Percentiles rank a stretch among this genome's conserved stretches.
Conservation (phyloP, 2,113 vertebrate species). For the Thamnaconus septentrionalis region DNA sequence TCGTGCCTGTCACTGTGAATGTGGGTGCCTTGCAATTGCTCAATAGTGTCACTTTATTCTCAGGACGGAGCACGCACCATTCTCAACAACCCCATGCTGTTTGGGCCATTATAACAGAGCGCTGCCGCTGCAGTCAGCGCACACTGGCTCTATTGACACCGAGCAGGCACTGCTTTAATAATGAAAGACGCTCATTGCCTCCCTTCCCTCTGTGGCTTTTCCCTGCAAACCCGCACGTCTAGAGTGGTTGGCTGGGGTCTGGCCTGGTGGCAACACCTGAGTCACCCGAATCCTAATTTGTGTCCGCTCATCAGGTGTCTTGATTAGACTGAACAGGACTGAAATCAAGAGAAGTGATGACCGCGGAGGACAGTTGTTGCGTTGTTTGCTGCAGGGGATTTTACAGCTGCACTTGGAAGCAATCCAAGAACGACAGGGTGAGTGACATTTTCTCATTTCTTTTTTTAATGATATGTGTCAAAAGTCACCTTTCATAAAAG, state of each 20-base stretch:
- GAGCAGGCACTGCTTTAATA: constrained; percentile 40
- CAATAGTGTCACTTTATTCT: too few species aligned
- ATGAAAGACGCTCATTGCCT: constrained; percentile 10
- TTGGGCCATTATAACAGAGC: constrained; percentile 45
- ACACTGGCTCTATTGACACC: constrained; percentile 49
- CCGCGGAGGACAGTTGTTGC: constrained; percentile 19
- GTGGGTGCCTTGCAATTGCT: too few species aligned
- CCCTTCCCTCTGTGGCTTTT: constrained; percentile 2
- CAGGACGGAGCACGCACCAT: constrained; percentile 2
- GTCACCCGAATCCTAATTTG: too few species aligned
- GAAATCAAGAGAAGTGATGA: constrained; percentile 40
- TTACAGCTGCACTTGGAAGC: constrained; percentile 71
- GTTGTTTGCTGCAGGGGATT: constrained; percentile 57
- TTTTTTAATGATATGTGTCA: too few species aligned
- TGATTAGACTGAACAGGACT: background rate
- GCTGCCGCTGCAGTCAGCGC: constrained; percentile 5
- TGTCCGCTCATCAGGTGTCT: constrained; percentile 26
- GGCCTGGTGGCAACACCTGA: constrained; percentile 4
- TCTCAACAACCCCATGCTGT: constrained; percentile 49
- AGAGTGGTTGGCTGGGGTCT: constrained; percentile 17
- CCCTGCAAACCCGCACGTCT: constrained; percentile 6
- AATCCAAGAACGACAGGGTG: background rate
- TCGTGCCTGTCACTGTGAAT: constrained; percentile 57
- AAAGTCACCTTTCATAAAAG: too few species aligned
- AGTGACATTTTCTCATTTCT: constrained; percentile 48